phyloP scores from a whole-genome alignment of 1,140 invertebrate species.

The Anagrus nilaparvatae region DNA sequence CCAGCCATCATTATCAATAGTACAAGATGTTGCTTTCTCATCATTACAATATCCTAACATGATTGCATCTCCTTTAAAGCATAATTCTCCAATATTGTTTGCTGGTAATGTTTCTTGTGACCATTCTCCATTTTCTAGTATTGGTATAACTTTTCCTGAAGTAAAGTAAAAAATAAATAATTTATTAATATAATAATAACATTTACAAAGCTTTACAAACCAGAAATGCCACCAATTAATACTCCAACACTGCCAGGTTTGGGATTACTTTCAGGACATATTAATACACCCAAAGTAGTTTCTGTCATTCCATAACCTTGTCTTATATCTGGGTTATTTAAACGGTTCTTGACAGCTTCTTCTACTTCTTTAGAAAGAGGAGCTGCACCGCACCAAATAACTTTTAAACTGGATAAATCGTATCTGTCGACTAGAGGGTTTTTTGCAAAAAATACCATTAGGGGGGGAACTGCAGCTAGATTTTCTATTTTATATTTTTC shows the following conservation, averaged over 20 bases:
- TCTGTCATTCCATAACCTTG: constrained; percentile 48
- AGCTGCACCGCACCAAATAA: constrained; percentile 37
- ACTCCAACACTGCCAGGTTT: constrained; percentile 34
- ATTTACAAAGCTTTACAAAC: constrained; percentile 9
- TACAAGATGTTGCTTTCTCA: constrained; percentile 17
- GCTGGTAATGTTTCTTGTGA: constrained; percentile 48
- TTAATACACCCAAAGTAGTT: constrained; percentile 34
- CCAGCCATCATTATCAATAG: constrained; percentile 53
- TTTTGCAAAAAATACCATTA: constrained; percentile 47
- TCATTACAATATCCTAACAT: constrained; percentile 32
- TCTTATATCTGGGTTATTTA: constrained; percentile 29
- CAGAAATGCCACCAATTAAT: constrained; percentile 19
- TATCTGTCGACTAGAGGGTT: constrained; percentile 36
- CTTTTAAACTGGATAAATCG: constrained; percentile 37
- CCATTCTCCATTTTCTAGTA: constrained; percentile 14
- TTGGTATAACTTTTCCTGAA: constrained; percentile 24
- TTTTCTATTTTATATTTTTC: constrained; percentile 46
- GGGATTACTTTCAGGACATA: constrained; percentile 9
- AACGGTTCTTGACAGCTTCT: constrained; percentile 34
- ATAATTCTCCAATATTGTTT: constrained; percentile 56
- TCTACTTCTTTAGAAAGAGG: constrained; percentile 41
- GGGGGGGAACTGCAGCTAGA: constrained; percentile 45
- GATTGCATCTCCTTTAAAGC: constrained; percentile 30
- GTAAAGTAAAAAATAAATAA: constrained; percentile 4
- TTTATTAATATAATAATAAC: neutral